Evolutionary conservation across 1,140 invertebrate genomes (phyloP), one percentile per base, ranked within the genome.

Genomic region (Cherax destructor): DNA sequence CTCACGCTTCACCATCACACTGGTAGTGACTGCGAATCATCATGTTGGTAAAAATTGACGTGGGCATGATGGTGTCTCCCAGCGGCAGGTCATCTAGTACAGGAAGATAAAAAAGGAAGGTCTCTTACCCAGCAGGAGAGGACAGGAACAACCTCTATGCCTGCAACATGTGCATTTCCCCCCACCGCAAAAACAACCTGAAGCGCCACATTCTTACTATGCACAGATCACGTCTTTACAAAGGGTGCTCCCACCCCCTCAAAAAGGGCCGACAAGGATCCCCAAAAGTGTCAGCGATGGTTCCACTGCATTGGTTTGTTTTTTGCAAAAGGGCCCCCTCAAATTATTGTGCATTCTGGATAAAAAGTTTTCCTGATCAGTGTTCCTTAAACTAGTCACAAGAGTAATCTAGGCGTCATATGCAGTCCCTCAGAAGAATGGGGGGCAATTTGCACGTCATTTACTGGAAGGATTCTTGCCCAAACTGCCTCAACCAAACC

Each of bases 361-460:
- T 93, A 95, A 95, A 86, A 95, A 95, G 76, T 95, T 95, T 93
- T 93, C 94, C 1, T 95, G 95, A 93, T 2, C 88, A 94, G 74
- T 95, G 95, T 92, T 94, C 94, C 78, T 92, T 94, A 94, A n/a
- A 95, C 95, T 4, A 95, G 95, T 88, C 95, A 95, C 93, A 95
- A 95, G 92, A 95, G 94, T 86, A 95, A 95, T 91, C 90, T 95
- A 77, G 95, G 84, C 93, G 95, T n/a, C 95, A 95, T 92, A 86
- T 93, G 89, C 93, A 69, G 93, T 93, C 4, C 94, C 94, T 61
- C 52, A 41, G 30, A 61, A 77, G 13, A 18, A 56, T 13, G 16
- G 16, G 4, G 49, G 16, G 18, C 50, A n/a, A 50, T 6, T 21
- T 50, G n/a, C 87, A 24, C 76, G 52, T 49, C 56, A 80, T n/a